Conservation (phyloP, 2,113 vertebrate species). For the Clinocottus analis region DNA sequence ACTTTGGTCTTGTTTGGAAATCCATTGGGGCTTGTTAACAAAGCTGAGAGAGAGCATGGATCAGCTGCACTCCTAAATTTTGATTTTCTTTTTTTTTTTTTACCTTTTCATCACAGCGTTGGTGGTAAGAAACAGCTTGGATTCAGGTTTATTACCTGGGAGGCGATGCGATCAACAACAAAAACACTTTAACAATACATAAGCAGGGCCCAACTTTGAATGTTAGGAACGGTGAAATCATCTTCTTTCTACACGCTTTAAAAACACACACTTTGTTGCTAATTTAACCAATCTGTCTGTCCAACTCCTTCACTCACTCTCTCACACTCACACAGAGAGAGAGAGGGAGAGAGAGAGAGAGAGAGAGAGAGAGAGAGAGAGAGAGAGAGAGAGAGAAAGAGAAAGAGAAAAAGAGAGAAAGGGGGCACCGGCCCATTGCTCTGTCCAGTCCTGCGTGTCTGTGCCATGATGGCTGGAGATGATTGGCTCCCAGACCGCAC, state of each 20-base stretch:
- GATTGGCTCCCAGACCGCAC: conserved; percentile 77
- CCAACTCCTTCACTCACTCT: conserved; percentile 25
- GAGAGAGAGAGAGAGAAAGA: conserved; percentile 20
- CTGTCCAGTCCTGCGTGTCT: conserved; percentile 82
- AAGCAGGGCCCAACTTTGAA: neutral
- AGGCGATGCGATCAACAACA: conserved; percentile 23
- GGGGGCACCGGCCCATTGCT: conserved; percentile 75
- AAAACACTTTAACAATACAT: conserved; percentile 14
- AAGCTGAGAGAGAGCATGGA: conserved; percentile 37
- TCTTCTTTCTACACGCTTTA: conserved; percentile 12
- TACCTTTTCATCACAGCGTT: conserved; percentile 7
- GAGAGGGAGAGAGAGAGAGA: conserved; percentile 59
- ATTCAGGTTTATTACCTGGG: conserved; percentile 23
- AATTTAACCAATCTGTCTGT: conserved; percentile 43
- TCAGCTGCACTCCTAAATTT: conserved; percentile 24
- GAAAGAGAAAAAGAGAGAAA: conserved; percentile 43
- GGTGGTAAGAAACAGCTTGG: conserved; percentile 6
- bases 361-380: conserved; percentile 56
- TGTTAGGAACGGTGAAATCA: conserved; percentile 30
- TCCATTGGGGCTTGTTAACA: conserved; percentile 64
- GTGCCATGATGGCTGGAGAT: conserved; percentile 81
- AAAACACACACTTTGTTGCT: conserved; percentile 29
- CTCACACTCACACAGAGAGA: conserved; percentile 23
- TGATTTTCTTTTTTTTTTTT: conserved; percentile 6
- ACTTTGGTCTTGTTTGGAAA: conserved; percentile 57